Evolutionary conservation across 2,888 invertebrate genomes (phyloP).

Genomic region (Phania funesta): DNA sequence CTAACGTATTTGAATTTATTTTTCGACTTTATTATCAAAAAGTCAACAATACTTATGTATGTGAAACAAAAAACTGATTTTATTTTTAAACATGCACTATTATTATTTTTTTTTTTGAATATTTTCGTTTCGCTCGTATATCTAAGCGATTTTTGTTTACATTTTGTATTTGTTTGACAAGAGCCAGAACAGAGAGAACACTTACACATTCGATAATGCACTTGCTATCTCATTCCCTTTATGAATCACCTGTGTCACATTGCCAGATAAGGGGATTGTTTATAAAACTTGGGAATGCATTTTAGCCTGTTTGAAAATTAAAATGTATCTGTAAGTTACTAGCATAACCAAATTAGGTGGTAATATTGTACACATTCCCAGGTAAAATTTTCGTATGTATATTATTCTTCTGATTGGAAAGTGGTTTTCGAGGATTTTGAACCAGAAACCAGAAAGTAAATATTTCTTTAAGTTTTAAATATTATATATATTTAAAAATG

Average conservation of each 20-base stretch:
- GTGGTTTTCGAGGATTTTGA: no score
- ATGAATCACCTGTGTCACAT: conserved; percentile 25
- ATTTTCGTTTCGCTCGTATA: conserved; percentile 40
- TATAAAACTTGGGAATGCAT: background rate
- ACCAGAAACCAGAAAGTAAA: no score
- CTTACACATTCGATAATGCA: background rate
- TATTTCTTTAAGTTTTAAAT: no score
- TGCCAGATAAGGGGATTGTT: conserved; percentile 25
- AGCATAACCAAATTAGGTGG: background rate
- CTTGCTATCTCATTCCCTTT: conserved; percentile 32
- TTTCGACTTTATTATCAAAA: no score
- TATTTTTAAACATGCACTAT: conserved; percentile 11
- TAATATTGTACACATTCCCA: conserved; percentile 1
- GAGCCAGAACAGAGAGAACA: background rate
- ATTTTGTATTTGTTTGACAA: conserved; percentile 39
- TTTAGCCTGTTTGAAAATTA: background rate
- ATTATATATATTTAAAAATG: no score
- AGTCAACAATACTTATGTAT: no score
- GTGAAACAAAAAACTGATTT: no score
- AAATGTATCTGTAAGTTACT: background rate
- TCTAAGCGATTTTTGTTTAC: conserved; percentile 50
- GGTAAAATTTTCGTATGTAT: background rate
- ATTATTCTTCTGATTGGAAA: background rate
- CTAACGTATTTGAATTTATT: no score
- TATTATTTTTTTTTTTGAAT: conserved; percentile 23